A percentile compares a stretch with the other conserved stretches of the same genome.
Conservation (phyloP, 2,113 vertebrate genomes). For the Charadrius vociferus region DNA sequence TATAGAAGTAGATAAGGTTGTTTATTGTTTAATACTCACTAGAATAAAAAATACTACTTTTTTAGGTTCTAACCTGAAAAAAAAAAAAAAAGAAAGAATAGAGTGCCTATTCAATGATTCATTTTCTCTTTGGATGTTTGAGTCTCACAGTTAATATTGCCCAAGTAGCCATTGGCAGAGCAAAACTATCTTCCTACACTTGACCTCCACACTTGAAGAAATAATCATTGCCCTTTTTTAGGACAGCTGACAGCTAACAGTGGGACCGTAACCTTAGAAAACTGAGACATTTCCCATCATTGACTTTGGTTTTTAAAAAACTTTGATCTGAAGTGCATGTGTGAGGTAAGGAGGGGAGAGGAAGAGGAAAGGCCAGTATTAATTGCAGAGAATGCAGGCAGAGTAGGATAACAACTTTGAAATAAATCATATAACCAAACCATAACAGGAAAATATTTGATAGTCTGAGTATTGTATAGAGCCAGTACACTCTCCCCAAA, state of each 20-base stretch:
- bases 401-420: constrained; percentile 27
- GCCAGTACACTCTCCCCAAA: not conserved
- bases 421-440: constrained; percentile 38
- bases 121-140: not conserved
- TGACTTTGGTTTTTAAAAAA: not conserved
- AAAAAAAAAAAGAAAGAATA: not conserved
- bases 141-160: not conserved
- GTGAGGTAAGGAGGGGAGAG: not conserved
- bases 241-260: not conserved
- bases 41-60: not conserved
- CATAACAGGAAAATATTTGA: constrained; percentile 59
- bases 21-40: not conserved
- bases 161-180: not conserved
- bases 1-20: not conserved
- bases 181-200: not conserved
- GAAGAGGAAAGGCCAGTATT: constrained; percentile 22
- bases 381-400: not conserved
- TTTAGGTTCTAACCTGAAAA: not conserved
- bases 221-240: not conserved
- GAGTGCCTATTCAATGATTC: not conserved
- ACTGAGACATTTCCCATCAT: not conserved
- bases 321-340: not conserved
- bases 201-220: not conserved
- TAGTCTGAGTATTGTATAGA: not conserved
- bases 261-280: not conserved